Base-by-base conservation (phyloP, 2,797 vertebrate species). In the Rhinophrynus dorsalis region DNA sequence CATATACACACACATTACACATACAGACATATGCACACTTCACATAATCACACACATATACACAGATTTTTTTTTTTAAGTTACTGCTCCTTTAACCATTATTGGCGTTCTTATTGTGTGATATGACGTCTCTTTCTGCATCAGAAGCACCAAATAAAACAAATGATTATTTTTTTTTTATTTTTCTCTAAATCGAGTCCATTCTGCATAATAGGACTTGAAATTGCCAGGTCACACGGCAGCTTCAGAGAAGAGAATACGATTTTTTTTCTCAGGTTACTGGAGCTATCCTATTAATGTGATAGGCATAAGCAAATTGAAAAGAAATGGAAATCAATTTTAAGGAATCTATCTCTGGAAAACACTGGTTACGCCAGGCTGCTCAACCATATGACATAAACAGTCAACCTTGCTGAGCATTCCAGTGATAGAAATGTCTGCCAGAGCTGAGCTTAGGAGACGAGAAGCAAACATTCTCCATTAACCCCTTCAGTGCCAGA, bases 251-350 rank as follows among this genome's bases (percentile, higher is more conserved):
- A 58, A 20, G 17, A 26, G 32, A 45, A 37, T 8, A 40, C 27
- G 44, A 40, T 38, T 18, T 50, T 59, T 50, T n/a, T n/a, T n/a
- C n/a, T 58, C 68, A 64, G 68, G 42, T 50, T 47, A 38, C 30
- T 38, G 52, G 52, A 64, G 48, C 52, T 37, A 38, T 57, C 68
- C 52, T 37, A 72, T 64, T 65, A 72, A 51, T 65, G 60, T 72
- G 60, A 64, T 64, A 21, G 59, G 52, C 59, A 57, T 55, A 57
- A 48, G 57, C 48, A 62, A n/a, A n/a, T n/a, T n/a, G n/a, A n/a
- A n/a, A n/a, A n/a, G n/a, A n/a, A n/a, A n/a, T n/a, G n/a, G n/a
- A 69, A 70, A 70, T 70, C 48, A 63, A 62, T 62, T 70, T 55
- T 33, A 63, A 63, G 67, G 45, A 70, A 70, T 69, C 38, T 37